A percentile compares a stretch with the other conserved stretches of the same genome.
These are phyloP conservation scores for Leucophenga montana DNA, from an alignment of 2,888 invertebrate species.

Conservation along the genomic window DNA sequence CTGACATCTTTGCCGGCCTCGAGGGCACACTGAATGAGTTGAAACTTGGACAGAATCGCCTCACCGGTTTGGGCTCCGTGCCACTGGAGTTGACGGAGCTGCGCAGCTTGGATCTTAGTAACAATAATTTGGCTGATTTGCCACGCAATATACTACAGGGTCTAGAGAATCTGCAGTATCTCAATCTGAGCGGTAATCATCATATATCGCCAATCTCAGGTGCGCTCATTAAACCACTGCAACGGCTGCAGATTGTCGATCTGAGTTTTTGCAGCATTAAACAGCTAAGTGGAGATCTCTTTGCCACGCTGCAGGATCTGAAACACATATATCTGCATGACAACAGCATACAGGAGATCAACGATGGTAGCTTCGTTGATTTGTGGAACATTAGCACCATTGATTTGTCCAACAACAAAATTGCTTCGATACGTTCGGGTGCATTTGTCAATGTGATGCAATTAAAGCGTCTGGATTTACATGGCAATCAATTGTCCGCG, in stretches of 20 bases:
- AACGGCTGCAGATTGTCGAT: constrained; percentile 81
- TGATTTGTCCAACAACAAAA: constrained; percentile 86
- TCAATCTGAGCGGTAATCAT: constrained; percentile 85
- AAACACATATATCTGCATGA: constrained; percentile 81
- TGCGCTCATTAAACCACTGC: constrained; percentile 81
- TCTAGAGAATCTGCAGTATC: constrained; percentile 79
- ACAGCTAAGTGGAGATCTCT: constrained; percentile 81
- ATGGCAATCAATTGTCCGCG: constrained; percentile 84
- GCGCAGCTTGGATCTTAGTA: constrained; percentile 83
- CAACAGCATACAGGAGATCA: constrained; percentile 84
- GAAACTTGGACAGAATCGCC: constrained; percentile 83
- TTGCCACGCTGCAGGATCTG: constrained; percentile 80
- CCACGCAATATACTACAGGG: constrained; percentile 80
- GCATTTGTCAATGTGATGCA: constrained; percentile 86
- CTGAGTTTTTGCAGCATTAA: constrained; percentile 84
- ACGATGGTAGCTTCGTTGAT: constrained; percentile 84
- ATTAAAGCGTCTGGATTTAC: constrained; percentile 81
- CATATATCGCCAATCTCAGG: constrained; percentile 79
- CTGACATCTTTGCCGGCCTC: constrained; percentile 84
- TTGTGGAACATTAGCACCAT: constrained; percentile 82
- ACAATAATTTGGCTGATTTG: constrained; percentile 84
- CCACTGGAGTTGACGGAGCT: constrained; percentile 79
- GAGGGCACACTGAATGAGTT: constrained; percentile 83
- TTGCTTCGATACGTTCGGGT: constrained; percentile 82
- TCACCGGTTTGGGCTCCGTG: constrained; percentile 79